Evolutionary conservation across 1,140 invertebrate genomes (phyloP), one percentile per base, ranked within the genome.

Genomic region (Trichomalopsis sarcophagae): DNA sequence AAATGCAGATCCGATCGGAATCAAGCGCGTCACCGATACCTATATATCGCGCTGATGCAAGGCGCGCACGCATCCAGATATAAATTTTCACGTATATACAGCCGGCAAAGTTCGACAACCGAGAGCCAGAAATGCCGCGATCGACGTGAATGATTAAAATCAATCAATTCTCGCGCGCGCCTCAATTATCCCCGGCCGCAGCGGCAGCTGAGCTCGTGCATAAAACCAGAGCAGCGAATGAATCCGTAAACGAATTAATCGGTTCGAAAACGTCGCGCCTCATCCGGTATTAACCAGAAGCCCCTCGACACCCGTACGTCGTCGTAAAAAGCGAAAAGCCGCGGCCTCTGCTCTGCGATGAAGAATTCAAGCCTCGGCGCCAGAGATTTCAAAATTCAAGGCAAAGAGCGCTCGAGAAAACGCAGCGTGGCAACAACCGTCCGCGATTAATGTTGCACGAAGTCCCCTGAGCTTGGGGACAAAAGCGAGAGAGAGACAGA

Each of bases 361-460:
- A 44, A 75, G 36, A 75, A 75, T 75, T 69, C 68, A 69, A 7
- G 68, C 68, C 9, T 7, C 73, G 2, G 7, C 36, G 10, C 33
- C 13, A 17, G 27, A 40, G 73, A 75, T 40, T 75, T 40, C 14
- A 40, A 75, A 71, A 30, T 33, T 71, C 69, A 71, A 33, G 3
- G 3, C 23, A 33, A 33, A 71, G 69, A 27, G 23, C 69, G 55
- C 55, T 62, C 55, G 55, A 62, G 55, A 62, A 62, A 62, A 21
- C 11, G 50, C 50, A 55, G 30, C 14, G 27, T 27, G 23, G 69
- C 68, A 85, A 81, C 84, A 85, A 81, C 55, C 33, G 33, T 1
- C 33, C 66, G 21, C 62, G 73, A 86, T 86, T 82, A 86, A 86
- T 78, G 62, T 73, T 86, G 80, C 80, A 86, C 27, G 23, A 69